Base-by-base conservation (phyloP, 2,797 vertebrate genomes). In the Rhinatrema bivittatum region DNA sequence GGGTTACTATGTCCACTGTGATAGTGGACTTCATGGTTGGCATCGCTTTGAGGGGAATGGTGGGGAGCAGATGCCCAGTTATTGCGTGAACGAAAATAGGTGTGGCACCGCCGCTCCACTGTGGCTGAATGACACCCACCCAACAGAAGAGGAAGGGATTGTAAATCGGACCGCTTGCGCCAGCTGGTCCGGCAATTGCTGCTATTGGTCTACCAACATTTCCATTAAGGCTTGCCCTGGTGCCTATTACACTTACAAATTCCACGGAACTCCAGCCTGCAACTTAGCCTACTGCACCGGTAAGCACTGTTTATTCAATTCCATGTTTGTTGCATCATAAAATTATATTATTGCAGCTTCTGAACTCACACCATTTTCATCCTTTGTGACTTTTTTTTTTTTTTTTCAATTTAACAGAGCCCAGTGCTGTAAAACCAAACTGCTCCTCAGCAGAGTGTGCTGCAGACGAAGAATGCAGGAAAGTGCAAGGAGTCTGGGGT, bases 121-220 rank as follows among this genome's bases (percentile, higher is more conserved):
- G 58, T 68, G 70, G 68, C 44, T 72, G 19, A 56, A 57, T 0
- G 60, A 60, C 22, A 21, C 15, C 0, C 72, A 72, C 14, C 67
- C 50, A 0, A 49, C 50, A 2, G 38, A 9, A 5, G 10, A 29
- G 1, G 20, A 51, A 4, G 68, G 54, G 40, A 57, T 63, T 4
- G 45, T 60, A 13, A 48, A 1, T 11, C 58, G 24, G 19, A 38
- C 5, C 0, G 60, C 42, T 17, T 72, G 72, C 1, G 64, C 60
- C 1, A 47, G 63, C 26, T 68, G 58, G 60, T 29, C 9, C 1
- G 36, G 12, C 2, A 1, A 39, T 32, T 68, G 67, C 30, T 68
- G 62, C 20, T 10, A 8, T 13, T 68, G 62, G 67, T 16, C 41
- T 2, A 4, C 16, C 1, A 5, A 32, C 1, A 13, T 72, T 3